Evolutionary conservation across 1,140 invertebrate species (phyloP), one percentile per base, ranked within the genome.

Genomic region (Hormaphis cornu): DNA sequence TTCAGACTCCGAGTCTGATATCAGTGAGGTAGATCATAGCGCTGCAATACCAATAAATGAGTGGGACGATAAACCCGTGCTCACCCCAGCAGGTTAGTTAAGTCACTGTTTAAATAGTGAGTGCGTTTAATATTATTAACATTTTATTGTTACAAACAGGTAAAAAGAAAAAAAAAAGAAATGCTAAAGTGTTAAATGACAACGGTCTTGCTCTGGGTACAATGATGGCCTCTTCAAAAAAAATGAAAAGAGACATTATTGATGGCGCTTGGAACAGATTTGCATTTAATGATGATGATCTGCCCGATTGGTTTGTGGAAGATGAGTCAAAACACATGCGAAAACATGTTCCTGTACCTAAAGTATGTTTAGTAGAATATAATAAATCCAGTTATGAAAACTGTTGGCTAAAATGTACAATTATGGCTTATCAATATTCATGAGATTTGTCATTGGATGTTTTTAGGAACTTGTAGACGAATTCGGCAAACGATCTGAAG

Each of bases 301-400:
- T 99, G 35, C 97, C 97, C 0, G 89, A 90, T 73, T 99, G 97
- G 97, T 99, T 99, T 82, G 82, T 86, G 0, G 84, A 93, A 71
- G 97, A 99, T 75, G 97, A 99, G 79, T 84, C 88, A 69, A 90
- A 90, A 77, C 91, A 97, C 76, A 93, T 91, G 86, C 85, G 80
- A 69, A 89, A 87, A 63, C 33, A 63, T 2, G 10, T 61, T 1
- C 74, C 73, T n/a, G 75, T 76, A 30, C 75, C 75, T n/a, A 71
- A 74, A 44, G 75, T 76, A 73, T 53, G 30, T 46, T 26, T 69
- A 4, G 33, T 46, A 54, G 28, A 24, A 48, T 22, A 48, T n/a
- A 3, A 26, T 35, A 42, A 30, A 10, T 30, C 26, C 0, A 16
- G 18, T 24, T 50, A 12, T 22, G 9, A 14, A n/a, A 26, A 0